Conservation (phyloP, 92 coral and sea anemone genomes). For the Palythoa caribaeorum region DNA sequence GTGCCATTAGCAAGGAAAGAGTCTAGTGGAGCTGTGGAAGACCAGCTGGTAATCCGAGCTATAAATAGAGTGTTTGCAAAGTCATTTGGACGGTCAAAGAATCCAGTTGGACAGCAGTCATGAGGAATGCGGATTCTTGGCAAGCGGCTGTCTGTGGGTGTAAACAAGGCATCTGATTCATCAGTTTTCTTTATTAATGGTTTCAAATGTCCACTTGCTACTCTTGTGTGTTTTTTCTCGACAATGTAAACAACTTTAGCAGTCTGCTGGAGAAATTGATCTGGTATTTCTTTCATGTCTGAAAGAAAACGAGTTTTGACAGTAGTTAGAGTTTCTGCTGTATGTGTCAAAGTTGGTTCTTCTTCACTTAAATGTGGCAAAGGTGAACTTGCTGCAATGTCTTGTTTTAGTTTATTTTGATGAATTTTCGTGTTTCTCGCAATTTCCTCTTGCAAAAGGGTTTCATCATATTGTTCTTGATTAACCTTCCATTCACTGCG, state of each 20-base stretch:
- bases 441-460: constrained; percentile 53
- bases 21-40: constrained; percentile 82
- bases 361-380: constrained; percentile 6
- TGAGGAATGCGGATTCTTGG: constrained; percentile 93
- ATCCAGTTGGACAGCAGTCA: constrained; percentile 81
- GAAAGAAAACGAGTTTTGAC: constrained; percentile 18
- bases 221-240: constrained; percentile 94
- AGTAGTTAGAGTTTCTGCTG: neutral
- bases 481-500: constrained; percentile 81
- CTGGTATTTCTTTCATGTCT: constrained; percentile 78
- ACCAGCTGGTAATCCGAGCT: constrained; percentile 94
- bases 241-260: constrained; percentile 89
- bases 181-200: constrained; percentile 78
- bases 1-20: constrained; percentile 83
- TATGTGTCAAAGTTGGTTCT: constrained; percentile 7
- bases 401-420: constrained; percentile 5
- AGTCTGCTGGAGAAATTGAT: constrained; percentile 88
- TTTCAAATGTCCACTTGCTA: constrained; percentile 85
- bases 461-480: constrained; percentile 71
- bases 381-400: constrained; percentile 3
- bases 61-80: constrained; percentile 82
- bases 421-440: constrained; percentile 14
- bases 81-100: constrained; percentile 94
- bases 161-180: constrained; percentile 81
- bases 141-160: constrained; percentile 89